phyloP scores from a whole-genome alignment of 2,113 vertebrate species.

The Amblyornis subalaris region DNA sequence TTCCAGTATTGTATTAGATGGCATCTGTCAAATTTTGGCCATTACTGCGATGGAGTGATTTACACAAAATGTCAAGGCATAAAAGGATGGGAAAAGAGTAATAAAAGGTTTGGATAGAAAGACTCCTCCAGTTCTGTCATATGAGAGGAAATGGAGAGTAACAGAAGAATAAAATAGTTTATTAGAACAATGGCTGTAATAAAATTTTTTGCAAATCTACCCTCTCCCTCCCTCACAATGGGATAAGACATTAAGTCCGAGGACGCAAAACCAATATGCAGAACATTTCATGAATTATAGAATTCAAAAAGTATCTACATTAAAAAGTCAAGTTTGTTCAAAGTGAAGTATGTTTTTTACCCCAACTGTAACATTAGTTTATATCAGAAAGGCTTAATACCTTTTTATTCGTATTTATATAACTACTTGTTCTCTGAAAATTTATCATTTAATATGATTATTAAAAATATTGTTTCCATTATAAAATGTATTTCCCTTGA shows the following conservation, averaged over 20 bases:
- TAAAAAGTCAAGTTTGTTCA: neutral
- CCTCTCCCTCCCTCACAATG: accelerated
- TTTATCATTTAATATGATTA: neutral
- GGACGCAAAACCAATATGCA: neutral
- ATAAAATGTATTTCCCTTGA: neutral
- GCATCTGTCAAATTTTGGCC: neutral
- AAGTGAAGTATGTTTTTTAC: neutral
- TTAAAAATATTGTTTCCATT: neutral
- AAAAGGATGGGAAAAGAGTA: neutral
- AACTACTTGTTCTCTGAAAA: neutral
- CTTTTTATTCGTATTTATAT: neutral
- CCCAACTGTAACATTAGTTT: neutral
- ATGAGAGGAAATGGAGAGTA: neutral
- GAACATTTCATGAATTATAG: neutral
- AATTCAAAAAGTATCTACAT: neutral
- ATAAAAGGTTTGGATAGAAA: neutral
- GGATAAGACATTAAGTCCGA: neutral
- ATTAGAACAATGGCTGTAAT: neutral
- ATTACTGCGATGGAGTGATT: neutral
- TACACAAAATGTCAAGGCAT: neutral
- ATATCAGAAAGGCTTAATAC: neutral
- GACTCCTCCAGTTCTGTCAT: neutral
- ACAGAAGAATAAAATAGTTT: neutral
- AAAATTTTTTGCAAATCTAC: neutral
- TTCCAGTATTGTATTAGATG: neutral